Evolutionary conservation across 2,113 vertebrate species (phyloP).

Genomic region (Vulpes lagopus): DNA sequence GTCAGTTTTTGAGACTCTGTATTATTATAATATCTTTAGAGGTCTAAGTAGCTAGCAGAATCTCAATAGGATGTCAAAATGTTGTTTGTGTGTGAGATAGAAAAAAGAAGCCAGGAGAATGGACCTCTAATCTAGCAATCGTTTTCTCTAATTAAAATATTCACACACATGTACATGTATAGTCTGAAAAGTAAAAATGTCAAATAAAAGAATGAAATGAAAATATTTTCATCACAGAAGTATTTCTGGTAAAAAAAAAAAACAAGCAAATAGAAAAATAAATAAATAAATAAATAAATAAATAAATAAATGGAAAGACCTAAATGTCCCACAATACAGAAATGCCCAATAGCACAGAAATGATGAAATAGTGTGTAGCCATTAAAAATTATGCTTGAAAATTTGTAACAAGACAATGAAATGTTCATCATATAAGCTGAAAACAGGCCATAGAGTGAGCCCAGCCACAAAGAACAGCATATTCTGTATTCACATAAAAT

Average conservation of each 20-base stretch:
- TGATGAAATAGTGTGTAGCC: neutral
- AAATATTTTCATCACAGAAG: conserved; percentile 8
- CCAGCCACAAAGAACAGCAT: neutral
- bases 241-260: neutral
- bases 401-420: neutral
- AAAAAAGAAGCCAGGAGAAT: neutral
- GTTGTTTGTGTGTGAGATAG: neutral
- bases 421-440: neutral
- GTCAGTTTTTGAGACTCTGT: conserved; percentile 52
- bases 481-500: neutral
- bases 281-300: neutral
- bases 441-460: neutral
- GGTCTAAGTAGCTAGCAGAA: conserved; percentile 35
- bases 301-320: neutral
- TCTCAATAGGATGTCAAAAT: conserved; percentile 43
- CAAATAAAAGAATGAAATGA: conserved; percentile 5
- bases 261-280: neutral
- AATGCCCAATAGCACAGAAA: neutral
- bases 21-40: conserved; percentile 37
- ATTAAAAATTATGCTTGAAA: conserved; percentile 18
- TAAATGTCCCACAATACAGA: neutral
- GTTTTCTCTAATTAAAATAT: conserved; percentile 30
- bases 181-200: neutral
- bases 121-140: neutral
- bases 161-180: neutral